phyloP scores from a whole-genome alignment of 2,113 vertebrate species.

The Hyperopisus bebe region DNA sequence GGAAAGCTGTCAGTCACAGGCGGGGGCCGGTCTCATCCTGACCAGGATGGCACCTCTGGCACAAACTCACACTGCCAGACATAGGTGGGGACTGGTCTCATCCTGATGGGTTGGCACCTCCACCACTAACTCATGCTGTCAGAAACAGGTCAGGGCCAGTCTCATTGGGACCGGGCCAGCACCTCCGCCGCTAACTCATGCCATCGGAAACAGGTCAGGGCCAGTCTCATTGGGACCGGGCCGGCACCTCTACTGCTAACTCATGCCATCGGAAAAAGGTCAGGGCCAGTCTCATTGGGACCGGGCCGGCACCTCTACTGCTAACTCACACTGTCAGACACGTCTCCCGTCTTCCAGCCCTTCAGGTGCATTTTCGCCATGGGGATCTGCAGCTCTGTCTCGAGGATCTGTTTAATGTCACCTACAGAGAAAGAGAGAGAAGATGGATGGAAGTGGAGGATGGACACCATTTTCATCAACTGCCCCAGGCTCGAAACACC shows the following conservation, averaged over 20 bases:
- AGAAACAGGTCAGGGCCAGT: background rate
- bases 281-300: background rate
- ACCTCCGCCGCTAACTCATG: background rate
- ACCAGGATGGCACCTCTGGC: background rate
- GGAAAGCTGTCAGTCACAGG: background rate
- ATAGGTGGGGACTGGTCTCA: too few relatives aligned
- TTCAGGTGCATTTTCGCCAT: constrained; percentile 95
- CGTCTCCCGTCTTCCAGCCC: constrained; percentile 94
- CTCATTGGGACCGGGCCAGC: too few relatives aligned
- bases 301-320: background rate
- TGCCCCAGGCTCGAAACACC: background rate
- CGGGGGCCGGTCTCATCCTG: background rate
- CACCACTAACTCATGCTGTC: background rate
- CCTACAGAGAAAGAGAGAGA: constrained; percentile 54
- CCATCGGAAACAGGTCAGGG: background rate
- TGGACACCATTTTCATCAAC: background rate
- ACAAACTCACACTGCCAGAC: too few relatives aligned
- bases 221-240: background rate
- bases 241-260: too few relatives aligned
- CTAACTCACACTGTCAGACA: constrained; percentile 88
- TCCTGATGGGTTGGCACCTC: background rate
- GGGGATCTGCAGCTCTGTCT: constrained; percentile 89
- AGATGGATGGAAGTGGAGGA: constrained; percentile 1
- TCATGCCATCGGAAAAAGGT: background rate
- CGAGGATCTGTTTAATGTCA: constrained; percentile 89